Evolutionary conservation across 2,888 invertebrate genomes (phyloP).

Genomic region (Eumerus sabulonum): DNA sequence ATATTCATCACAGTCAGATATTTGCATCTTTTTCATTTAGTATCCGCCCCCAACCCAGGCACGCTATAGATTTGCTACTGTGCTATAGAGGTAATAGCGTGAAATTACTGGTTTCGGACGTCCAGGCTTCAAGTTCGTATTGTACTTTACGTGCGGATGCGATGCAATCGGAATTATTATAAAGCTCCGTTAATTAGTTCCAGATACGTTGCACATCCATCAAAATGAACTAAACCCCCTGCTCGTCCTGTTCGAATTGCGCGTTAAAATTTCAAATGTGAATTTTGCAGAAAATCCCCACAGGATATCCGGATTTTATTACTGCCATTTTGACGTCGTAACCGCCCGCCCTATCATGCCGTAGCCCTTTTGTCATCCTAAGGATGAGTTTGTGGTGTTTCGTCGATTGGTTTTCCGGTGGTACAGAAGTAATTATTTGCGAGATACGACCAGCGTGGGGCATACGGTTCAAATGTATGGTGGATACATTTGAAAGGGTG

Average conservation of each 20-base stretch:
- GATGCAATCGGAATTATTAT: constrained; percentile 63
- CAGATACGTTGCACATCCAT: constrained; percentile 10
- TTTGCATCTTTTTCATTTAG: constrained; percentile 54
- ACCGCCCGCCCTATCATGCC: no score
- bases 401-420: no score
- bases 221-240: constrained; percentile 9
- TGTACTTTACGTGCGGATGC: constrained; percentile 40
- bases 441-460: no score
- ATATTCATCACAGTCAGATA: constrained; percentile 61
- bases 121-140: constrained; percentile 40
- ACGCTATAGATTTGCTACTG: neutral
- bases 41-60: constrained; percentile 24
- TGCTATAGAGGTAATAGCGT: constrained; percentile 11
- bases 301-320: constrained; percentile 60
- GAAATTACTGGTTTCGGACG: constrained; percentile 15
- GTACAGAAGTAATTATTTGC: no score
- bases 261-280: constrained; percentile 61
- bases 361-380: no score
- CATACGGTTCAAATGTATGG: no score
- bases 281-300: constrained; percentile 33
- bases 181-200: constrained; percentile 57
- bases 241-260: constrained; percentile 21
- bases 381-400: no score
- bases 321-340: constrained; percentile 40
- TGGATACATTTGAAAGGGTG: no score